Base-by-base conservation (phyloP, 2,797 vertebrate genomes). In the Sebastes oblongus region DNA sequence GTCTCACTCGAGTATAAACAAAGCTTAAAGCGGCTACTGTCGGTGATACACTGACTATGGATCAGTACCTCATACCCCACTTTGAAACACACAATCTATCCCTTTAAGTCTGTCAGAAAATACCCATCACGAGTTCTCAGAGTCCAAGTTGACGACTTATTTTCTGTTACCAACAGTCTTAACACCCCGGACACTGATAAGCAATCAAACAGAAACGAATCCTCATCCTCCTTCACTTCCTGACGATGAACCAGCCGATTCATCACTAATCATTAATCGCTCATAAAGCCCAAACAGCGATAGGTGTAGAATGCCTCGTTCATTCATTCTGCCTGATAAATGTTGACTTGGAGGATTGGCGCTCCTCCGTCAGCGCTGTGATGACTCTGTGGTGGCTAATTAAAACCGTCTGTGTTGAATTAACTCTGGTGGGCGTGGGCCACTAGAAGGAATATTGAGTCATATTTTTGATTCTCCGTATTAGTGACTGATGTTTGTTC, bases 351-450 rank as follows among this genome's bases (percentile, higher is more conserved):
- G 11, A 59, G 66, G n/a, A 7, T 66, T 6, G 11, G 65, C 0
- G 5, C 14, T 11, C 18, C 50, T 50, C 60, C 0, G 5, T 29
- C 1, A 0, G n/a, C 56, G 56, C 66, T 62, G 61, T 24, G 39
- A 20, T 3, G 52, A 7, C 58, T 60, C 60, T 29, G 50, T 8
- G 59, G 56, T 3, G 24, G 22, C 29, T 77, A 73, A 86, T 86
- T 71, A 71, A 78, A 82, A 5, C 29, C 3, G 56, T 18, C 29
- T 81, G 83, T 71, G 68, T 52, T 61, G 46, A 50, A 52, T 84
- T 56, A 68, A 8, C 61, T 73, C 22, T 50, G 66, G 59, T 66
- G 78, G 78, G 56, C 20, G 78, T 82, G 61, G 66, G 30, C 56
- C n/a, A 24, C 75, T 34, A 0, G 1, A 1, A 59, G 34, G 22